Evolutionary conservation across 2,888 invertebrate genomes (phyloP), one percentile per base, ranked within the genome.

Genomic region (Gastracanthus pulcherrimus): DNA sequence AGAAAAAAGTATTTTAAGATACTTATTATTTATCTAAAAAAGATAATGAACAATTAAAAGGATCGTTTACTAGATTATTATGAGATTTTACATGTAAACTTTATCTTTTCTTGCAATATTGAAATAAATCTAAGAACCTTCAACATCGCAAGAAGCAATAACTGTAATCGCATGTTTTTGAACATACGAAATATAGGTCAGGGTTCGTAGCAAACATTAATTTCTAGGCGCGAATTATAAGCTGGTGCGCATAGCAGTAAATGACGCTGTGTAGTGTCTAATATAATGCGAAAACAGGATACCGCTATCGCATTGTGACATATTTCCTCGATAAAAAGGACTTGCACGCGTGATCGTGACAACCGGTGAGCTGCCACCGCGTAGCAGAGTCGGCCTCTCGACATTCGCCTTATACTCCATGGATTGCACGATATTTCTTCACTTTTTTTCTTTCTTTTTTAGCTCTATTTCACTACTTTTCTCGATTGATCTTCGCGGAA

Each of bases 281-380:
- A 26, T 38, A 41, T 38, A 64, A 36, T n/a, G 51, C 75, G 55
- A 76, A 66, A 76, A 76, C 76, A 76, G 67, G 76, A 76, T 76
- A 76, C 55, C 9, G 29, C 38, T 67, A 66, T 67, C 66, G 48
- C 38, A 76, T 76, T 67, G 55, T 67, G 76, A 76, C 55, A 76
- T 66, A 76, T 67, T 76, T 67, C 55, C 38, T 38, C 31, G 67
- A 76, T 76, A 76, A 76, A 76, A 41, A 66, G 41, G 55, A 64
- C 64, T 75, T 38, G 51, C 36, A n/a, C 41, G 51, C 29, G 23
- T 13, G 38, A 64, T 36, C n/a, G 5, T 13, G 26, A 41, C n/a
- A 5, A 34, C 6, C 19, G n/a, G n/a, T n/a, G n/a, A n/a, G n/a
- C n/a, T n/a, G n/a, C n/a, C n/a, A n/a, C n/a, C n/a, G n/a, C n/a